These are phyloP conservation scores for Drosophila pallidifrons DNA, from an alignment of 1,140 invertebrate genomes.

Conservation along the genomic window DNA sequence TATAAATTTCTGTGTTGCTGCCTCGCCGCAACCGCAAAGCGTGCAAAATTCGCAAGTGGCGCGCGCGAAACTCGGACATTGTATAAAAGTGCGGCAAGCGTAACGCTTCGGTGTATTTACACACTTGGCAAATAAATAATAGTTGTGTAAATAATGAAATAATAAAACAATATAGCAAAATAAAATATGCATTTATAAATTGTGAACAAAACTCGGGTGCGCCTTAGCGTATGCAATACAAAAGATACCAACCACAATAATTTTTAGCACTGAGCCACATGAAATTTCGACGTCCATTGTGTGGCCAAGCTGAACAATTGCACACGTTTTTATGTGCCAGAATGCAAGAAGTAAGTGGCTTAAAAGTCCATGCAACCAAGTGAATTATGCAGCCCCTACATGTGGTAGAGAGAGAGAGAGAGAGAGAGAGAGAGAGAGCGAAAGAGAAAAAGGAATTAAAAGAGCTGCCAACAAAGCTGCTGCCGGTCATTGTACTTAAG, in stretches of 20 bases:
- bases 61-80: conserved; percentile 31
- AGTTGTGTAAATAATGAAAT: conserved; percentile 7
- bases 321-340: conserved; percentile 74
- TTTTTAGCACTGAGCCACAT: conserved; percentile 69
- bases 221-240: conserved; percentile 54
- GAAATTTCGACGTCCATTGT: conserved; percentile 75
- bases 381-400: conserved; percentile 61
- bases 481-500: conserved; percentile 32
- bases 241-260: conserved; percentile 58
- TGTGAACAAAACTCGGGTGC: conserved; percentile 23
- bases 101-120: conserved; percentile 10
- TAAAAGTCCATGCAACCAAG: conserved; percentile 64
- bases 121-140: conserved; percentile 13
- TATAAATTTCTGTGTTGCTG: conserved; percentile 70
- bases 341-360: conserved; percentile 82
- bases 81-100: conserved; percentile 21
- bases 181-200: conserved; percentile 9
- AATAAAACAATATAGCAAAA: conserved; percentile 26
- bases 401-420: too few species aligned
- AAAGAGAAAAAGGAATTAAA: conserved; percentile 23
- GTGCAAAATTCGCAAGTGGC: conserved; percentile 61
- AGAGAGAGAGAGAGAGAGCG: not conserved
- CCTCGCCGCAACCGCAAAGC: conserved; percentile 38
- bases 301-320: conserved; percentile 70
- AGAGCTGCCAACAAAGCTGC: conserved; percentile 32